phyloP scores from a whole-genome alignment of 2,888 invertebrate genomes.

The Meiosimyza platycephala region DNA sequence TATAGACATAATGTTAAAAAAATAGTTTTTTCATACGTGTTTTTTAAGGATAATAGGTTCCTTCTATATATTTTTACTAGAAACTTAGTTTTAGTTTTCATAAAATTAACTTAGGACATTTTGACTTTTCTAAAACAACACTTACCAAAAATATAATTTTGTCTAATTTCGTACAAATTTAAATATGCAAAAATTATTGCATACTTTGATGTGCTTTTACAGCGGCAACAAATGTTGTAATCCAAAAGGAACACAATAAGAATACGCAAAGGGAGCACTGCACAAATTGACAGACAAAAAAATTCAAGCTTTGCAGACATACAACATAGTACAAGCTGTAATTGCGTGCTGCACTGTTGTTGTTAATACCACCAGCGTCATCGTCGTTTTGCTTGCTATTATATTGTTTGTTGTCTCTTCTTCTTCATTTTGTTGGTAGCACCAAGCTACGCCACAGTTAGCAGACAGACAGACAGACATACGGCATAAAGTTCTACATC shows the following conservation, averaged over 20 bases:
- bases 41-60: too few relatives aligned
- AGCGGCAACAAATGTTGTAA: neutral
- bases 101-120: too few relatives aligned
- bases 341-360: constrained; percentile 22
- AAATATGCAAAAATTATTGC: constrained; percentile 22
- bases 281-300: constrained; percentile 4
- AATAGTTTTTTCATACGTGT: too few relatives aligned
- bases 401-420: constrained; percentile 40
- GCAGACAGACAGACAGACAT: neutral
- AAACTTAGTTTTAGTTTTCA: too few relatives aligned
- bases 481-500: too few relatives aligned
- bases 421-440: constrained; percentile 47
- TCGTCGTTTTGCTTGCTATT: constrained; percentile 37
- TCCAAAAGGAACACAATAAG: neutral
- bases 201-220: constrained; percentile 37
- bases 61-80: too few relatives aligned
- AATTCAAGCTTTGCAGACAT: neutral
- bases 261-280: neutral
- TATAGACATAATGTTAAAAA: too few relatives aligned
- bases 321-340: constrained; percentile 18
- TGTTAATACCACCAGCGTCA: constrained; percentile 37
- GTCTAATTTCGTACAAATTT: too few relatives aligned
- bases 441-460: constrained; percentile 40
- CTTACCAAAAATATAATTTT: too few relatives aligned
- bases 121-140: too few relatives aligned